Evolutionary conservation across 2,797 vertebrate genomes (phyloP).

Genomic region (Knipowitschia caucasica): DNA sequence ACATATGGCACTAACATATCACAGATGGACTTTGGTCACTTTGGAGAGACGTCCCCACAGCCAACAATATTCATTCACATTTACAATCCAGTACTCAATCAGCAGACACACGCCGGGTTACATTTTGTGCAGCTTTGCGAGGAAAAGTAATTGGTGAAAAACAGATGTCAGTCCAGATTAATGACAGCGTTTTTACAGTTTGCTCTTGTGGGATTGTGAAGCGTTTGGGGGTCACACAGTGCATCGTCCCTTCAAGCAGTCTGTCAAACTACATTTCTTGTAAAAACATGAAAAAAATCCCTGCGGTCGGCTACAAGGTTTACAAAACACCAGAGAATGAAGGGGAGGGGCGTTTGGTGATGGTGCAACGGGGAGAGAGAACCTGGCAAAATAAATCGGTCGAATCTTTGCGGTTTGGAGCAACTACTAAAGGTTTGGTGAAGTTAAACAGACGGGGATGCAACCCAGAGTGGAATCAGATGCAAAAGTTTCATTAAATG

Average conservation of each 20-base stretch:
- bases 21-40: too few species aligned
- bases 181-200: constrained; percentile 51
- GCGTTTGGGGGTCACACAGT: constrained; percentile 23
- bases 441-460: constrained; percentile 35
- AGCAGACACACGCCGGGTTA: neutral
- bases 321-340: constrained; percentile 43
- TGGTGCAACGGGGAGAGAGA: constrained; percentile 22
- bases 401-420: constrained; percentile 44
- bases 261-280: constrained; percentile 54
- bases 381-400: constrained; percentile 45
- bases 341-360: constrained; percentile 18
- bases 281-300: constrained; percentile 50
- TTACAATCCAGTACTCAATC: constrained; percentile 1
- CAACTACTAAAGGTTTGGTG: constrained; percentile 36
- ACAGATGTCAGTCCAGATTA: constrained; percentile 38
- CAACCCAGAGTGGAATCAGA: constrained; percentile 25
- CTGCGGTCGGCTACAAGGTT: constrained; percentile 40
- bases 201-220: constrained; percentile 33
- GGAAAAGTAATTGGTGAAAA: neutral
- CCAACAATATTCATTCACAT: neutral
- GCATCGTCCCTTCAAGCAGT: constrained; percentile 35
- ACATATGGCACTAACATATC: too few species aligned
- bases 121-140: neutral
- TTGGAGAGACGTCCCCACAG: too few species aligned
- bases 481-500: neutral